phyloP scores from a whole-genome alignment of 2,888 invertebrate genomes.

The Neria commutata region DNA sequence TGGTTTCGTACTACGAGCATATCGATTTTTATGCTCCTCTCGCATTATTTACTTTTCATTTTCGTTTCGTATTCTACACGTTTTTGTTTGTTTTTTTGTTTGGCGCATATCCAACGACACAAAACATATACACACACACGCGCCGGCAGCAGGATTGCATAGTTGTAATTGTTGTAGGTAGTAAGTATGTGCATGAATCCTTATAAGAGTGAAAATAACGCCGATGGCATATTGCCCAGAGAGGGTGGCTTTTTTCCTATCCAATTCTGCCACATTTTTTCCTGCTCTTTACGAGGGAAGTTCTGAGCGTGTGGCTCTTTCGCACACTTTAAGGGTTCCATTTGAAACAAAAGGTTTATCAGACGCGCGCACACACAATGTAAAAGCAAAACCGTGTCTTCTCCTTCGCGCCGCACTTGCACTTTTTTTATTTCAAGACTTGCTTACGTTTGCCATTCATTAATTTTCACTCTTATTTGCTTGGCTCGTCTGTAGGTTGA shows the following conservation, averaged over 20 bases:
- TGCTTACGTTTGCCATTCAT: conserved; percentile 3
- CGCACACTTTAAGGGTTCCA: conserved; percentile 6
- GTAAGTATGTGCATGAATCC: conserved; percentile 45
- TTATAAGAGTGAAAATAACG: conserved; percentile 48
- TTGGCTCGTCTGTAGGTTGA: conserved; percentile 7
- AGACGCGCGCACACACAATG: neutral
- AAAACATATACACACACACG: no score
- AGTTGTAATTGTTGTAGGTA: conserved; percentile 15
- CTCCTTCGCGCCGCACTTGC: conserved; percentile 9
- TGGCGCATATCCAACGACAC: neutral
- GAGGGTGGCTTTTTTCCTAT: neutral
- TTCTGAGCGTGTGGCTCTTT: conserved; percentile 5
- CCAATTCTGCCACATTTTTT: conserved; percentile 11
- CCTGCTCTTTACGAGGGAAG: conserved; percentile 3
- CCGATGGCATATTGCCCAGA: conserved; percentile 35
- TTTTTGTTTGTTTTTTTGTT: neutral
- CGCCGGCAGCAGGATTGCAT: no score
- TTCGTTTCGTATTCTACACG: neutral
- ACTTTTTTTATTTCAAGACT: neutral
- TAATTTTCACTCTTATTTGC: conserved; percentile 8
- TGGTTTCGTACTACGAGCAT: no score
- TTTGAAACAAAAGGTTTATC: neutral
- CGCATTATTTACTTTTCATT: neutral
- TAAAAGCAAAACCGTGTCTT: conserved; percentile 17
- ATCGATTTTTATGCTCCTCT: no score